A percentile compares a stretch with the other conserved stretches of the same genome.
Conservation (phyloP, 2,797 vertebrate species). For the Acrossocheilus wenchowensis region DNA sequence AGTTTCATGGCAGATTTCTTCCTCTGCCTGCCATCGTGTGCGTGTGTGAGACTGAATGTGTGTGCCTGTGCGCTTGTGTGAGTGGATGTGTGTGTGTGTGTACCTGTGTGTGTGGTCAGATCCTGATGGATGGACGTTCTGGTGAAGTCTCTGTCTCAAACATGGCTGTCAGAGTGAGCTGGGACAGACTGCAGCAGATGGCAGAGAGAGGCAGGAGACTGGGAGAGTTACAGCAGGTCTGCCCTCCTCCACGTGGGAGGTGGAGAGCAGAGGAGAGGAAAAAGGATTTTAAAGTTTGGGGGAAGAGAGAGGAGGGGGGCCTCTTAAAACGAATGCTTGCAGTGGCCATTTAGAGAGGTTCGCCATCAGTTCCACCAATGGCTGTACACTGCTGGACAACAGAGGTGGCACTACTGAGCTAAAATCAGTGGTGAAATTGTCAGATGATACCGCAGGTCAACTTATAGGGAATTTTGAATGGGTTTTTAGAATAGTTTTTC, state of each 20-base stretch:
- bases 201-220: constrained; percentile 47
- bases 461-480: neutral
- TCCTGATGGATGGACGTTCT: constrained; percentile 80
- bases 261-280: constrained; percentile 30
- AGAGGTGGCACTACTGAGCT: constrained; percentile 24
- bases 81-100: constrained; percentile 30
- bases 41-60: constrained; percentile 42
- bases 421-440: constrained; percentile 15
- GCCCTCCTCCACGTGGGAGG: constrained; percentile 50
- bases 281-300: constrained; percentile 27
- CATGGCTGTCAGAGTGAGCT: constrained; percentile 68
- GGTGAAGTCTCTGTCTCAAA: constrained; percentile 68
- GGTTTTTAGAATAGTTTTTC: neutral
- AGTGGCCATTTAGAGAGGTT: neutral
- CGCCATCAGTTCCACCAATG: neutral
- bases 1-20: constrained; percentile 90
- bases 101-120: constrained; percentile 52
- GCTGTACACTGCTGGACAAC: constrained; percentile 9
- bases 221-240: constrained; percentile 56
- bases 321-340: neutral
- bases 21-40: constrained; percentile 56
- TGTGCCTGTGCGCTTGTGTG: constrained; percentile 9
- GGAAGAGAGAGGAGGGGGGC: neutral
- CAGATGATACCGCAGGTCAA: constrained; percentile 15
- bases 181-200: constrained; percentile 50